Conservation (phyloP, 64 coral and sea anemone genomes). For the Platygyra sinensis region DNA sequence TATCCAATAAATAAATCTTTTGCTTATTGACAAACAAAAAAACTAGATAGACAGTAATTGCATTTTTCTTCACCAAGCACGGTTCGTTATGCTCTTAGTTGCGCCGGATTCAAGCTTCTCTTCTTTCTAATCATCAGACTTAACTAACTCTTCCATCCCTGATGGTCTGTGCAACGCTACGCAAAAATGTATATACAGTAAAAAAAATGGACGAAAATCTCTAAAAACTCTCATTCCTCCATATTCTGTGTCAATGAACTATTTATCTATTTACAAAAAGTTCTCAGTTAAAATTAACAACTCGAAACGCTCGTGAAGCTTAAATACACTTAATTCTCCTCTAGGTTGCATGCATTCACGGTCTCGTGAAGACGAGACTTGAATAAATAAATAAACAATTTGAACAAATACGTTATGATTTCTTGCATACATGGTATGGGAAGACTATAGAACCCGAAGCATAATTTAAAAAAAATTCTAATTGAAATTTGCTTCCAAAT, state of each 20-base stretch:
- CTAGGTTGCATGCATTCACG: neutral
- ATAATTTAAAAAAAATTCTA: slow-evolving; percentile 23
- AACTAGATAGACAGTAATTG: neutral
- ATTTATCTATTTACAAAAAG: slow-evolving; percentile 8
- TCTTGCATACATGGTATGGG: slow-evolving; percentile 22
- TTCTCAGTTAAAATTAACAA: neutral
- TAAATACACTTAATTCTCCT: neutral
- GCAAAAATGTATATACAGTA: neutral
- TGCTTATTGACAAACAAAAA: too few species aligned
- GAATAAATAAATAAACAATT: slow-evolving; percentile 1
- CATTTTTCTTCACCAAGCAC: neutral
- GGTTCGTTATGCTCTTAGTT: neutral
- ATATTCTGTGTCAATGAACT: neutral
- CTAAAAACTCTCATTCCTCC: neutral
- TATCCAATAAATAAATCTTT: too few species aligned
- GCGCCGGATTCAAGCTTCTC: neutral
- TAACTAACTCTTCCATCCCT: slow-evolving; percentile 5
- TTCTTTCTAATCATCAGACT: neutral
- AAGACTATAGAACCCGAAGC: neutral
- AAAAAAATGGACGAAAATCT: neutral
- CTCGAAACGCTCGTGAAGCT: neutral
- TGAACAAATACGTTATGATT: neutral
- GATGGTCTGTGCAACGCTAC: neutral
- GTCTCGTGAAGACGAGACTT: neutral
- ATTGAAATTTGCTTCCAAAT: slow-evolving; percentile 18